Evolutionary conservation across 2,888 invertebrate genomes (phyloP).

Genomic region (Patella caerulea): DNA sequence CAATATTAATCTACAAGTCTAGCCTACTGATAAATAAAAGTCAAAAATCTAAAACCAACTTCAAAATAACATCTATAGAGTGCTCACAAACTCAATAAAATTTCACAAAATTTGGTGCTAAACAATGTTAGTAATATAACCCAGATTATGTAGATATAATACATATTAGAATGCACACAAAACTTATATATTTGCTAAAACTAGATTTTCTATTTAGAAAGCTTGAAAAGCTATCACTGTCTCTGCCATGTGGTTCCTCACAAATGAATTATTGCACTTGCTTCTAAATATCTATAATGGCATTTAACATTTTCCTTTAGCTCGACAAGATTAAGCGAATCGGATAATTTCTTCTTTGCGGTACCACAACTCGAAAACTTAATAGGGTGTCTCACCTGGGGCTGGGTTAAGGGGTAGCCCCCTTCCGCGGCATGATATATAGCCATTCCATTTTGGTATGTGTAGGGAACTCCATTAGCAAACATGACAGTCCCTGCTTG

Average conservation of each 20-base stretch:
- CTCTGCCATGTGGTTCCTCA: too few species aligned
- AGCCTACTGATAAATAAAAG: too few species aligned
- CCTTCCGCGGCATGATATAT: slow-evolving; percentile 71
- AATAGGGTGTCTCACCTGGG: slow-evolving; percentile 48
- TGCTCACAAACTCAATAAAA: too few species aligned
- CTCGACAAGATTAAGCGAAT: too few species aligned
- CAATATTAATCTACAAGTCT: too few species aligned
- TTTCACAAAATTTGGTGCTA: neutral
- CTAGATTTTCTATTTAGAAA: neutral
- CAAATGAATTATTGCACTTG: too few species aligned
- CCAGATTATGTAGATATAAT: neutral
- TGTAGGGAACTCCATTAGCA: slow-evolving; percentile 74
- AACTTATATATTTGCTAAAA: neutral
- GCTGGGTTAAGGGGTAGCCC: slow-evolving; percentile 55
- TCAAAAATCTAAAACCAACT: too few species aligned
- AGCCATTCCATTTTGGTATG: slow-evolving; percentile 73
- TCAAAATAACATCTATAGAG: too few species aligned
- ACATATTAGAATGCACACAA: neutral
- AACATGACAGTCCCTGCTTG: slow-evolving; percentile 74
- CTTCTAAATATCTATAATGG: too few species aligned
- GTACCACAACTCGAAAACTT: neutral
- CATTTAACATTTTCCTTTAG: too few species aligned
- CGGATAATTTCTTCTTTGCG: too few species aligned
- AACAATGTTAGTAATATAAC: neutral
- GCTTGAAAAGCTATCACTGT: too few species aligned